Conservation (phyloP, 2,797 vertebrate genomes). For the Synanceia verrucosa region DNA sequence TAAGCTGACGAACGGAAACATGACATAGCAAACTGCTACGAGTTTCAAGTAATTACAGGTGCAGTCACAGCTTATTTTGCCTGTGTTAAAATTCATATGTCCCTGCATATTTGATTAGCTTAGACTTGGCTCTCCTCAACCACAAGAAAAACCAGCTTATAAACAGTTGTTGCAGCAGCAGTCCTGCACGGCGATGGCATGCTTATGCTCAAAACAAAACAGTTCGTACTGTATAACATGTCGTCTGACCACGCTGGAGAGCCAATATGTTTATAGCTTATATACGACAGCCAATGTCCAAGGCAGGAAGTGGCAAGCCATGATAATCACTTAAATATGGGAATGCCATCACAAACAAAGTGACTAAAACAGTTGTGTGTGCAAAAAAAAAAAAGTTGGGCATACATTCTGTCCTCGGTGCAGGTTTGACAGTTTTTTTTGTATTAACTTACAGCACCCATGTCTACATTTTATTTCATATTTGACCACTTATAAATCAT, state of each 20-base stretch:
- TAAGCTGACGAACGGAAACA: background rate
- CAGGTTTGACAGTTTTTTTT: background rate
- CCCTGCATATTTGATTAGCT: background rate
- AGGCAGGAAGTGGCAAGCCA: background rate
- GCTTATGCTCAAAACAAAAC: background rate
- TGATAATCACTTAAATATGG: background rate
- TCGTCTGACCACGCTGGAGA: background rate
- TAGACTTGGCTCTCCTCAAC: background rate
- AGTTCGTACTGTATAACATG: background rate
- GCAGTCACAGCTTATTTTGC: background rate
- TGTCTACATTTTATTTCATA: background rate
- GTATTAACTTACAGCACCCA: background rate
- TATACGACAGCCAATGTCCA: background rate
- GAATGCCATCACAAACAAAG: background rate
- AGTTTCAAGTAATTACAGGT: background rate
- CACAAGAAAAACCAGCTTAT: background rate
- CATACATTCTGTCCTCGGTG: background rate
- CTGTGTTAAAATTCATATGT: slow-evolving; percentile 2
- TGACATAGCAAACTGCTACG: slow-evolving; percentile 2
- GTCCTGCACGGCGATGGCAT: background rate
- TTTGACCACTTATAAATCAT: background rate
- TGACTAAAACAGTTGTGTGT: background rate
- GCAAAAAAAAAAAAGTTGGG: background rate
- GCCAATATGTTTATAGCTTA: background rate
- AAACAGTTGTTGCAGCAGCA: background rate